Evolutionary conservation across 2,888 invertebrate genomes (phyloP), one percentile per base, ranked within the genome.

Genomic region (Brachylomia viminalis): DNA sequence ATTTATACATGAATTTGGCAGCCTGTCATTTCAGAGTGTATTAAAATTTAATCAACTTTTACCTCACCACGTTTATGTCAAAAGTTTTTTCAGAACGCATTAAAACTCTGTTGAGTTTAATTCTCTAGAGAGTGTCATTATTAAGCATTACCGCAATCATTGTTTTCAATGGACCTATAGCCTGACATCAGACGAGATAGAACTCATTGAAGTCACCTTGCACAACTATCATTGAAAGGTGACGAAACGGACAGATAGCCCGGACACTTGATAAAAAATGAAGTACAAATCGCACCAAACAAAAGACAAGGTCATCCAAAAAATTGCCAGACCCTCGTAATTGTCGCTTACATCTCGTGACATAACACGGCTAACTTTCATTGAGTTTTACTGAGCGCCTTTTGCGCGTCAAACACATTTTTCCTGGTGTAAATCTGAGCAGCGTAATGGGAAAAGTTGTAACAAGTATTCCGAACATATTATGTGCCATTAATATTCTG

Each of bases 371-470:
- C 85, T 87, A 95, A 95, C 92, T 94, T 95, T 92, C 91, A 92
- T 92, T 89, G 92, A 92, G 92, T 93, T 93, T 89, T 82, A 90
- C 89, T 90, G 89, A 88, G 87, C 91, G 90, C 90, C 88, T 92
- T 84, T 92, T 92, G 89, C 90, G 88, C 90, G 91, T 92, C 90
- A 91, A 93, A 92, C 89, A 92, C 91, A 93, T 94, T 96, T 94
- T 90, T 88, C 92, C 90, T 90, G 90, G 92, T 94, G 93, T 93
- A 94, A 95, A 95, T 95, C 94, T 93, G 92, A 91, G 89, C 92
- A 89, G 88, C 91, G 92, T 96, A 96, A 96, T 96, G 95, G 95
- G 95, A 96, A 96, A 96, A 96, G 96, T 96, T 96, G 93, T 95
- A 95, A 95, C 93, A 96, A 95, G 96, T 95, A 95, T 96, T 95